Percentiles rank a stretch among this genome's conserved stretches.
These are phyloP conservation scores for Cyrtodaria siliqua DNA, from an alignment of 2,888 invertebrate genomes.

Conservation along the genomic window DNA sequence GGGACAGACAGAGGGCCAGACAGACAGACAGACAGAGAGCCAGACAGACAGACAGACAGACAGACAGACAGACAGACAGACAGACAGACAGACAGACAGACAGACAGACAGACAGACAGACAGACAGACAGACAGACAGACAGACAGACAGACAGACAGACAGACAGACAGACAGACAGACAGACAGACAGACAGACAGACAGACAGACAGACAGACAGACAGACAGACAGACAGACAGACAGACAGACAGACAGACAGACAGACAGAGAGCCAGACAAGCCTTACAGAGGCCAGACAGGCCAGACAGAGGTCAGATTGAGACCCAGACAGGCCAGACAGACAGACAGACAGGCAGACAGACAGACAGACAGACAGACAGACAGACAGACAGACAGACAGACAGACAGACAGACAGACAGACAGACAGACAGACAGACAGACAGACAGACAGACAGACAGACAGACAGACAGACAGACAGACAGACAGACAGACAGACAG, in stretches of 20 bases:
- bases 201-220: constrained; percentile 6
- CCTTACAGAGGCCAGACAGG: too few species aligned
- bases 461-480: constrained; percentile 3
- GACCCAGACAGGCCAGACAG: too few species aligned
- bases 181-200: neutral
- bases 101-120: constrained; percentile 11
- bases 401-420: constrained; percentile 3
- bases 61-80: constrained; percentile 16
- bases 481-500: constrained; percentile 1
- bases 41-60: constrained; percentile 16
- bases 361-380: too few species aligned
- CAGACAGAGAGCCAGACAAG: too few species aligned
- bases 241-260: too few species aligned
- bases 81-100: constrained; percentile 16
- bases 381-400: neutral
- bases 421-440: constrained; percentile 3
- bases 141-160: constrained; percentile 13
- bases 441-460: constrained; percentile 3
- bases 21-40: too few species aligned
- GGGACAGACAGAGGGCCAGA: too few species aligned
- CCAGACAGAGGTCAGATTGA: too few species aligned
- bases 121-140: constrained; percentile 16
- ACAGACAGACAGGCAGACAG: too few species aligned
- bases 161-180: constrained; percentile 13
- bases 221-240: constrained; percentile 3